Evolutionary conservation across 2,797 vertebrate genomes (phyloP), one percentile per base, ranked within the genome.

Genomic region (Diplodus sargus): DNA sequence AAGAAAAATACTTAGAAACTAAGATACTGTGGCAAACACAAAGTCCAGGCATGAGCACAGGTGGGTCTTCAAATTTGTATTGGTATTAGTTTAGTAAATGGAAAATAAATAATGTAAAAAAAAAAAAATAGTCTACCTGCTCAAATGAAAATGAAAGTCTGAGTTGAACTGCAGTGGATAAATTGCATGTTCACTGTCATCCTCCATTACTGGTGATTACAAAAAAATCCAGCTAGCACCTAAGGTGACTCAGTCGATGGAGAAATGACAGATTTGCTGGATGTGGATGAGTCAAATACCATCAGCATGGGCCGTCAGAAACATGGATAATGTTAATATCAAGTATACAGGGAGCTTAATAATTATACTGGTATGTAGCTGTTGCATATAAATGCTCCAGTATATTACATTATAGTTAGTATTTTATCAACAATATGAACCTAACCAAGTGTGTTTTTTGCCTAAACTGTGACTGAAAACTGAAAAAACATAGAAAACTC

Each of bases 181-280:
- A 52, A 22, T 22, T 52, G n/a, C 4, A 2, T 51, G 22, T 63
- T 54, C 20, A 30, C 5, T 23, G 20, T 43, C 1, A 1, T 5
- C 28, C 45, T 58, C 47, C 30, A 47, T 53, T 20, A 8, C 7
- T 39, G 52, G 43, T 39, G 17, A 70, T 42, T 20, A 66, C 18
- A 49, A 9, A 25, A 25, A 58, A 45, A 22, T 42, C 28, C 11
- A 17, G 23, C 12, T 20, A 4, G 64, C 68, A 57, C n/a, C 58
- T 16, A 61, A 63, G 2, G n/a, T 63, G 47, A 70, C 56, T 59
- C 39, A 51, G 43, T 28, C 18, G 1, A 14, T 7, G 45, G 2
- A 30, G 14, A 43, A 79, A 20, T 69, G 13, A 70, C 52, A 53
- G 48, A 56, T 74, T 72, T 34, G 15, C 47, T 58, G 4, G 20